Evolutionary conservation across 2,113 vertebrate genomes (phyloP).

Genomic region (Ptychochromis oligacanthus): DNA sequence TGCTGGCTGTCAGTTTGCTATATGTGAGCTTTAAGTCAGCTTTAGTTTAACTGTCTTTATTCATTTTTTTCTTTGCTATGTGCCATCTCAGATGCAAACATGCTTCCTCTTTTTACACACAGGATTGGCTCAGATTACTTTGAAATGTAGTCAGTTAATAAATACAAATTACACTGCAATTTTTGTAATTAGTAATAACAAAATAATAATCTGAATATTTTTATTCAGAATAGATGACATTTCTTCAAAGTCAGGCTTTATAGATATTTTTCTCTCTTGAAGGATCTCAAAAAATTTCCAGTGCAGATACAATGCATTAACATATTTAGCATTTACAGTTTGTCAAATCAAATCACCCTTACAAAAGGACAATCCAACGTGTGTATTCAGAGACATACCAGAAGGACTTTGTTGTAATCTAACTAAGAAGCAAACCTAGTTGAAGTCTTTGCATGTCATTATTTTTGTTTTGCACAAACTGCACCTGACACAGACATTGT

Average conservation of each 20-base stretch:
- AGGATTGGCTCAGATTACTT: not conserved
- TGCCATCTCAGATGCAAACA: not conserved
- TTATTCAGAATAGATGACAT: not conserved
- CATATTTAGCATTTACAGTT: not conserved
- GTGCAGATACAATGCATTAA: too few relatives aligned
- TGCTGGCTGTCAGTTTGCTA: not conserved
- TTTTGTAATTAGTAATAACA: too few relatives aligned
- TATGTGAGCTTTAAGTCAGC: constrained; percentile 8
- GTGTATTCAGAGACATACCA: not conserved
- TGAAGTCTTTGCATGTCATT: not conserved
- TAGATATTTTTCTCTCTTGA: not conserved
- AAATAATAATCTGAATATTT: too few relatives aligned
- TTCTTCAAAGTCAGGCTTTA: not conserved
- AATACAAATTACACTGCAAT: not conserved
- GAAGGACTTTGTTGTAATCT: not conserved
- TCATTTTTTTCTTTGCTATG: not conserved
- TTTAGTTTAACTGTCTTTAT: not conserved
- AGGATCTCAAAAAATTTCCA: not conserved
- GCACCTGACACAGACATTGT: not conserved
- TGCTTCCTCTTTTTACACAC: not conserved
- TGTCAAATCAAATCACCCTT: not conserved
- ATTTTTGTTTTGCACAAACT: not conserved
- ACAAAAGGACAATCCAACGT: too few relatives aligned
- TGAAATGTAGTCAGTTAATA: not conserved
- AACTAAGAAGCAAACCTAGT: not conserved